A percentile compares a stretch with the other conserved stretches of the same genome.
Conservation (phyloP, 37 sponge, comb jelly and placozoan species). For the Diacarnus erythraeanus region DNA sequence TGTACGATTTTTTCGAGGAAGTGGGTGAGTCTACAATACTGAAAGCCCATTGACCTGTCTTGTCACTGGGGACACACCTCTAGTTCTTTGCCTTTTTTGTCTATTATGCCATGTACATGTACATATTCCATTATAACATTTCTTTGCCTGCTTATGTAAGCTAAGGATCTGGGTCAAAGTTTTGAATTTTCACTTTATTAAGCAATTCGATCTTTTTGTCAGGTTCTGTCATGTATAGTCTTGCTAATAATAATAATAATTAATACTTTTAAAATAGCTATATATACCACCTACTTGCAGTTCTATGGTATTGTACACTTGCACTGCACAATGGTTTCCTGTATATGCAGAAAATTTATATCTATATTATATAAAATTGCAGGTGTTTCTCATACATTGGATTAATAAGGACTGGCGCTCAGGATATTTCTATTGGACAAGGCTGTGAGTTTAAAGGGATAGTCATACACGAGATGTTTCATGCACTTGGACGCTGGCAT, state of each 20-base stretch:
- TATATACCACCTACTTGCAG: too few relatives aligned
- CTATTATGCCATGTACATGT: neutral
- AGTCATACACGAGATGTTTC: slow-evolving; percentile 83
- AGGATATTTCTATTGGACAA: slow-evolving; percentile 73
- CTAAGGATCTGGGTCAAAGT: neutral
- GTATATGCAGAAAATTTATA: too few relatives aligned
- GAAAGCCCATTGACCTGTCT: too few relatives aligned
- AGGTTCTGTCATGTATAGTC: neutral
- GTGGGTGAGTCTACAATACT: slow-evolving; percentile 47
- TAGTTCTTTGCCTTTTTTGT: neutral
- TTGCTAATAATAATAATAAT: neutral
- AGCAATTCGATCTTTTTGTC: neutral
- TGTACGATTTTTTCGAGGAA: slow-evolving; percentile 56
- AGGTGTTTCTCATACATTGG: slow-evolving; percentile 80
- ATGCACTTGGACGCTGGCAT: slow-evolving; percentile 76
- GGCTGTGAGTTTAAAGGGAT: slow-evolving; percentile 75
- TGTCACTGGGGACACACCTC: neutral
- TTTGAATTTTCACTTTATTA: neutral
- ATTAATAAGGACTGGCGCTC: slow-evolving; percentile 48
- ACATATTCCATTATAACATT: neutral
- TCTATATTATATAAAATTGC: too few relatives aligned
- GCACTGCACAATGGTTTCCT: too few relatives aligned
- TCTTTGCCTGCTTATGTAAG: too few relatives aligned
- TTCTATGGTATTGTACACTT: too few relatives aligned
- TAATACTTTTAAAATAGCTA: neutral